Conservation (phyloP, 2,113 vertebrate genomes). For the Ia io region DNA sequence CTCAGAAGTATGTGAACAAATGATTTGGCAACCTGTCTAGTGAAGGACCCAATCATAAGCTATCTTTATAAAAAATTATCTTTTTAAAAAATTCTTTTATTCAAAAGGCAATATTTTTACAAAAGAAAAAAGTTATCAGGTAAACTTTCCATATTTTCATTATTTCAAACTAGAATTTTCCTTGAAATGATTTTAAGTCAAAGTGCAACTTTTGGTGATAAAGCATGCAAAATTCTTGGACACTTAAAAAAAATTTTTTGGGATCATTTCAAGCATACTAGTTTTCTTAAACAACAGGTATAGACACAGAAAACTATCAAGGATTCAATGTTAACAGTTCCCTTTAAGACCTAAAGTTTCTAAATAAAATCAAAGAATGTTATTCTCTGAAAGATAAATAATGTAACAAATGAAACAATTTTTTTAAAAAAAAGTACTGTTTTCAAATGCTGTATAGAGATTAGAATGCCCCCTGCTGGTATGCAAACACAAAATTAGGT, state of each 20-base stretch:
- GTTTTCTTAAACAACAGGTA: background rate
- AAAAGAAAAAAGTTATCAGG: background rate
- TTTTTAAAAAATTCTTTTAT: conserved; percentile 22
- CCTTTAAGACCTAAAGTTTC: background rate
- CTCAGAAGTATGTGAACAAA: background rate
- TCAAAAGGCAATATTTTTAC: background rate
- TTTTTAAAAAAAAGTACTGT: background rate
- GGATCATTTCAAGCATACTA: background rate
- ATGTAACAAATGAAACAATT: background rate
- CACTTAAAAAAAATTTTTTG: background rate
- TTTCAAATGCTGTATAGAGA: conserved; percentile 53
- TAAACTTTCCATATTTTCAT: background rate
- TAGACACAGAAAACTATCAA: conserved; percentile 8
- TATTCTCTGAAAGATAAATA: background rate
- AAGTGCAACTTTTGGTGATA: background rate
- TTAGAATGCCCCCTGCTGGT: conserved; percentile 74
- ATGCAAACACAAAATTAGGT: conserved; percentile 32
- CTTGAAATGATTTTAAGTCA: background rate
- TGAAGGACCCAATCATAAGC: background rate
- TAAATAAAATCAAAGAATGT: conserved; percentile 19
- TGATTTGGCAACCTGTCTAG: background rate
- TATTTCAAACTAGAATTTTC: background rate
- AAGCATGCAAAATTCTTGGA: conserved; percentile 8
- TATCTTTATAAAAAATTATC: background rate
- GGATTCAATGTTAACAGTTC: background rate